These are phyloP conservation scores for Heloderma charlesbogerti DNA, from an alignment of 2,113 vertebrate genomes.

Conservation along the genomic window DNA sequence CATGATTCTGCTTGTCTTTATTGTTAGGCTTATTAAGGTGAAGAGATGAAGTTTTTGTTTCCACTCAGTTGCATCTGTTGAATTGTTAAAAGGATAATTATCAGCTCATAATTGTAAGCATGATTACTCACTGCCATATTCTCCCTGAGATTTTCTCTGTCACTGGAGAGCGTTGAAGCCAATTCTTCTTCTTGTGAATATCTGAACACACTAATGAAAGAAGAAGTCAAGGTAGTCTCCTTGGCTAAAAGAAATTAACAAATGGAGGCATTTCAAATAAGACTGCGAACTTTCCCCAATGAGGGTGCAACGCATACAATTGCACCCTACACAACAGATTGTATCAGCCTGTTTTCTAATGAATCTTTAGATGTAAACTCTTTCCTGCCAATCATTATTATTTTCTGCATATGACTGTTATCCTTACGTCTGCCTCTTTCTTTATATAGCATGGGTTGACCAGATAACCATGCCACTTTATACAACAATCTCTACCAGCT, in stretches of 20 bases:
- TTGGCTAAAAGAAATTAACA: too few species aligned
- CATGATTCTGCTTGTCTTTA: constrained; percentile 31
- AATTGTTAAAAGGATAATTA: constrained; percentile 44
- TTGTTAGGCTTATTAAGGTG: constrained; percentile 34
- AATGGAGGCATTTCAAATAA: too few species aligned
- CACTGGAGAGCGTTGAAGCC: background rate
- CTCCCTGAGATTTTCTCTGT: background rate
- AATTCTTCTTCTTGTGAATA: background rate
- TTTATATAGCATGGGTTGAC: background rate
- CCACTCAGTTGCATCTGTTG: constrained; percentile 34
- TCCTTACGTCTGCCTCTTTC: background rate
- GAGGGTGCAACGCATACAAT: too few species aligned
- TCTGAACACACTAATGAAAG: background rate
- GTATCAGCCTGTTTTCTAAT: background rate
- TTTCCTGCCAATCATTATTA: background rate
- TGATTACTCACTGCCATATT: constrained; percentile 18
- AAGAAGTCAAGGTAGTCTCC: too few species aligned
- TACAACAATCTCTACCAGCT: background rate
- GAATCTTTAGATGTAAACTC: background rate
- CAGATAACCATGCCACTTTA: background rate
- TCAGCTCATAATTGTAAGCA: constrained; percentile 45
- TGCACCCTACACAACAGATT: background rate
- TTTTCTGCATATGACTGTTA: background rate
- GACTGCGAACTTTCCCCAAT: too few species aligned
- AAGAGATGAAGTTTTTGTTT: constrained; percentile 29